Evolutionary conservation across 2,888 invertebrate species (phyloP), one percentile per base, ranked within the genome.

Genomic region (Ypsolopha scabrella): DNA sequence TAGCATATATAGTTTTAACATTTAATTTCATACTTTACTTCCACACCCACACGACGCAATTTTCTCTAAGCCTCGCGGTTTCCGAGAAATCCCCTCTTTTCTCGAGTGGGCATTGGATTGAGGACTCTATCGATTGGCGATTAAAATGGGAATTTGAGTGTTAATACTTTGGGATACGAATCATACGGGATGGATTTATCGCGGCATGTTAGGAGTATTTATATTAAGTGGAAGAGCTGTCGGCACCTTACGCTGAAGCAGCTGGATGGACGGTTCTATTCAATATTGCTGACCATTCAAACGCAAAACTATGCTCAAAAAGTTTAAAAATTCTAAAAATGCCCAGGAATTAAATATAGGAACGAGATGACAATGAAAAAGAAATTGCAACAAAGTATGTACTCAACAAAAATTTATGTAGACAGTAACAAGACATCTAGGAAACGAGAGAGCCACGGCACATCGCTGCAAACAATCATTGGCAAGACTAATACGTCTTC

Each of bases 221-320:
- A 85, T 86, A 85, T 83, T 80, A 82, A 82, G 85, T 83, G 80
- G 82, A 70, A 74, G 64, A 79, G 77, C 82, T 82, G 81, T 85
- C 82, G 76, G 77, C 85, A 73, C 82, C 80, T 79, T 53, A 83
- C 83, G 79, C 81, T 68, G 76, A 75, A 71, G 24, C 2, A 24
- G 75, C 73, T 64, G 65, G 58, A 58, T 74, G 85, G 81, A 83
- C 59, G 80, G 82, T 63, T 70, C 63, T 71, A 85, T 83, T 72
- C 85, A 78, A 79, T 64, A 77, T 58, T 57, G 67, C 41, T 53
- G 48, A 39, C 45, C 41, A 24, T 24, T 24, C 24, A 24, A 24
- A 24, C 4, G 24, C 24, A 2, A 24, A 24, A 24, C 24, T n/a
- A 24, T 24, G 2, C 24, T 3, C 24, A 24, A 24, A 24, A 24